These are phyloP conservation scores for Apodemia mormo DNA, from an alignment of 2,888 invertebrate genomes.

Conservation along the genomic window DNA sequence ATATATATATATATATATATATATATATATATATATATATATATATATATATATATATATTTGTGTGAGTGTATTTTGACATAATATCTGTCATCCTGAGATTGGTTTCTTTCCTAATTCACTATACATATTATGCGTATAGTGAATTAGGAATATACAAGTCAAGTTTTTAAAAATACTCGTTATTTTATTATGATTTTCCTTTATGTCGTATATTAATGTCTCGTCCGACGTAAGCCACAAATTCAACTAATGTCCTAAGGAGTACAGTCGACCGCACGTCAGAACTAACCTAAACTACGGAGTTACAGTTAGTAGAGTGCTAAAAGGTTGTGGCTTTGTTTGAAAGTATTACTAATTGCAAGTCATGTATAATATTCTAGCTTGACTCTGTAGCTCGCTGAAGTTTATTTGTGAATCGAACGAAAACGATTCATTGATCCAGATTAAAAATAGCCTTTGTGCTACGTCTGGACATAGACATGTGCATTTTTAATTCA, in stretches of 20 bases:
- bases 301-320: constrained; percentile 18
- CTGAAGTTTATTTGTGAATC: neutral
- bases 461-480: no score
- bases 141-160: no score
- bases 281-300: neutral
- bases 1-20: no score
- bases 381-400: neutral
- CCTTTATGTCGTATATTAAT: neutral
- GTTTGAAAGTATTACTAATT: constrained; percentile 8
- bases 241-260: constrained; percentile 31
- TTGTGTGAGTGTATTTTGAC: no score
- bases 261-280: neutral
- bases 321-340: constrained; percentile 23
- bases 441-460: neutral
- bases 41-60: no score
- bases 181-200: no score
- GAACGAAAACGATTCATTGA: neutral
- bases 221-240: constrained; percentile 20
- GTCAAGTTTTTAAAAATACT: no score
- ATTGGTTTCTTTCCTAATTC: no score
- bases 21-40: no score
- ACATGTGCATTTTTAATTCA: no score
- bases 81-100: no score
- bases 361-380: neutral
- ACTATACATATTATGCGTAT: no score